Conservation (phyloP, 2,797 vertebrate species). For the Toxotes lorentzi region DNA sequence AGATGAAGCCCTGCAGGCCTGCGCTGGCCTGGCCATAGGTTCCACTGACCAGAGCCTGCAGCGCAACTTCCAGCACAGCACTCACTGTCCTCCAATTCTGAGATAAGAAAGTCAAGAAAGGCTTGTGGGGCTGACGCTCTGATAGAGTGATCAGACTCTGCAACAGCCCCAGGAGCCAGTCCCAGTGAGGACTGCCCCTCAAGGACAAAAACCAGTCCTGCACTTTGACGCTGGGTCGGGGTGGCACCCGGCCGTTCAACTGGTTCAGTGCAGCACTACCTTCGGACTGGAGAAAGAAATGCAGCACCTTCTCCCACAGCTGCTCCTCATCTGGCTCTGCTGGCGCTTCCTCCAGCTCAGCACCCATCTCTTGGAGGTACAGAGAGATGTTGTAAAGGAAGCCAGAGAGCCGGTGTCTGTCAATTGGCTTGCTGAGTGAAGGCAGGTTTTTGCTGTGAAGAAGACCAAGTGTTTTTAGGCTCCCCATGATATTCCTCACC, state of each 20-base stretch:
- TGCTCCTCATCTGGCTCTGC: slow-evolving; percentile 76
- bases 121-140: slow-evolving; percentile 84
- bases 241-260: slow-evolving; percentile 81
- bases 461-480: slow-evolving; percentile 82
- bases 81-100: slow-evolving; percentile 90
- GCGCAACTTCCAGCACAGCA: slow-evolving; percentile 86
- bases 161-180: slow-evolving; percentile 86
- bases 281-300: slow-evolving; percentile 85
- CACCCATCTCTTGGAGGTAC: slow-evolving; percentile 88
- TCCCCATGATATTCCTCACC: slow-evolving; percentile 78
- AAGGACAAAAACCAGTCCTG: slow-evolving; percentile 90
- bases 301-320: slow-evolving; percentile 86
- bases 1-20: slow-evolving; percentile 87
- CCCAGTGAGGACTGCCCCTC: slow-evolving; percentile 90
- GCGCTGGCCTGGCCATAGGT: slow-evolving; percentile 86
- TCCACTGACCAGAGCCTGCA: slow-evolving; percentile 89
- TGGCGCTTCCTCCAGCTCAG: slow-evolving; percentile 80
- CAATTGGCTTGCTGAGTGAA: slow-evolving; percentile 78
- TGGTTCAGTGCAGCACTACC: slow-evolving; percentile 72
- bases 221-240: slow-evolving; percentile 86
- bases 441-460: slow-evolving; percentile 75
- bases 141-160: slow-evolving; percentile 86
- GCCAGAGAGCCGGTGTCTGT: slow-evolving; percentile 86
- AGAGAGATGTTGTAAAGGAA: slow-evolving; percentile 91
- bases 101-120: slow-evolving; percentile 82